A percentile compares a stretch with the other conserved stretches of the same genome.
Evolutionary conservation across 2,888 invertebrate genomes (phyloP).

Genomic region (Sarcophaga caerulescens): DNA sequence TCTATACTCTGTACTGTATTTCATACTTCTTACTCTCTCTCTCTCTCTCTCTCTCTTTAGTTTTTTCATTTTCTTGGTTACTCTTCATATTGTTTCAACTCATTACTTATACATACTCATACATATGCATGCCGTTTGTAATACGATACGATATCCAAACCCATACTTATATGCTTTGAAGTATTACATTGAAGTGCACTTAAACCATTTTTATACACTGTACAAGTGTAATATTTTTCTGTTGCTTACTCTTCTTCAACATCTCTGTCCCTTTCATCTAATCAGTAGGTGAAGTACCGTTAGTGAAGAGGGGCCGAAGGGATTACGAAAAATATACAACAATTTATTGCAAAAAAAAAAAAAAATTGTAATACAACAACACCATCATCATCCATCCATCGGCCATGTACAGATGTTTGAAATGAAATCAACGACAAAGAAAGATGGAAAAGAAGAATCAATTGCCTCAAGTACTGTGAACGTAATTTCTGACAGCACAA

Average conservation of each 20-base stretch:
- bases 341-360: not conserved
- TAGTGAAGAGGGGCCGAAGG: not conserved
- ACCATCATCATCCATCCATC: not conserved
- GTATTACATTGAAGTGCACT: slow-evolving; percentile 24
- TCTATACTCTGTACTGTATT: not conserved
- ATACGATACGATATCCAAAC: not conserved
- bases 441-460: slow-evolving; percentile 49
- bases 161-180: not conserved
- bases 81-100: slow-evolving; percentile 14
- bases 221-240: not conserved
- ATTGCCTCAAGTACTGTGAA: slow-evolving; percentile 64
- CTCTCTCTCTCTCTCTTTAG: slow-evolving; percentile 3
- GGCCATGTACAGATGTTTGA: slow-evolving; percentile 36
- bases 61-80: not conserved
- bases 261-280: not conserved
- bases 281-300: not conserved
- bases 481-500: slow-evolving; percentile 68
- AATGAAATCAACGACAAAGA: slow-evolving; percentile 17
- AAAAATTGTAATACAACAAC: not conserved
- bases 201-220: not conserved
- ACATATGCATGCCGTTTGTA: not conserved
- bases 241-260: not conserved
- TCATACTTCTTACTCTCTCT: not conserved
- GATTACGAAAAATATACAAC: slow-evolving; percentile 9
- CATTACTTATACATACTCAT: slow-evolving; percentile 15